Base-by-base conservation (phyloP, 2,113 vertebrate species). In the Carettochelys insculpta region DNA sequence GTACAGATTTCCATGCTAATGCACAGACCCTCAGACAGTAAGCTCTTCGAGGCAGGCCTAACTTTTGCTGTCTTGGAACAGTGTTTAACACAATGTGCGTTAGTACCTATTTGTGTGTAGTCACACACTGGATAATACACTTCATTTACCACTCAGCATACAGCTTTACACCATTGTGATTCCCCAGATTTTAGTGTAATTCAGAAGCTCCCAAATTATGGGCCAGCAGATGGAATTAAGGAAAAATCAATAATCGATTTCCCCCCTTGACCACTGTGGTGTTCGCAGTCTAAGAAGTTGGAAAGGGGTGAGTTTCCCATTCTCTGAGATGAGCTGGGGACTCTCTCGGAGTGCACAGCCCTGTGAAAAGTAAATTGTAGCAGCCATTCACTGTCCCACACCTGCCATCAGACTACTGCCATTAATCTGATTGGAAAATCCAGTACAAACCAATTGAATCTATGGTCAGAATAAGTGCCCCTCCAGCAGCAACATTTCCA, bases 211-310 rank as follows among this genome's bases (percentile, higher is more conserved):
- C 31, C 12, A 58, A 13, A 14, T 27, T 58, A 12, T 58, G 95
- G 94, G 91, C 86, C 94, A 94, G 94, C 91, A 96, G 76, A 48
- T 52, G 61, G 92, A 94, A 94, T 93, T 88, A 96, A 76, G 82
- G 83, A 95, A 92, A 96, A 94, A 94, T 82, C 94, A 93, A 94
- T 94, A 85, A 92, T 92, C 95, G 93, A 90, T 91, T 95, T 88
- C 94, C 94, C 93, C 85, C 86, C 85, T 77, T 2, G 80, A 88
- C 86, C 96, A 80, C 86, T 91, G 82, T 85, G 77, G 79, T 87
- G 47, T 51, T 87, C 95, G 53, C 83, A 22, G 34, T 94, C 89
- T 92, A 89, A 83, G 93, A 94, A 85, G 41, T 83, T 89, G 52
- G 71, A 82, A 89, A 52, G 80, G 92, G 90, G 96, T 68, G 79